Conservation (phyloP, 30 jellyfish, hydroid and myxozoan species). For the Aurelia aurita region DNA sequence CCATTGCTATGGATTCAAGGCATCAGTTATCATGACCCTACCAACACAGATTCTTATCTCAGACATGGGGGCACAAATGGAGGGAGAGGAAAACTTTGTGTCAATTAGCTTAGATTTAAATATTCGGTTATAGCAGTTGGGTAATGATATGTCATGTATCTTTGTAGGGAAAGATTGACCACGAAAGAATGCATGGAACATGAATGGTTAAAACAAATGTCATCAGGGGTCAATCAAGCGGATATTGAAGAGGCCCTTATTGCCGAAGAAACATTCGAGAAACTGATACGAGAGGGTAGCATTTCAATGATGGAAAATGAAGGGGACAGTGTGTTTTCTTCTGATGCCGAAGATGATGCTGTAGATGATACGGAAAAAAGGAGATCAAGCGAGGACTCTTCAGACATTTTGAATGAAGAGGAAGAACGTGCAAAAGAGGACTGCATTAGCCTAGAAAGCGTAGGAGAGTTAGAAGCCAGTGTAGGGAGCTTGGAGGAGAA, state of each 20-base stretch:
- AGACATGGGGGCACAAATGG: too few species aligned
- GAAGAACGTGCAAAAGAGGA: not conserved
- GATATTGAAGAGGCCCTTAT: constrained; percentile 93
- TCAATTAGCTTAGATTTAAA: too few species aligned
- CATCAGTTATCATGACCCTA: too few species aligned
- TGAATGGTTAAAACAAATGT: constrained; percentile 95
- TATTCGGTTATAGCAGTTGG: too few species aligned
- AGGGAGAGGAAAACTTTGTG: too few species aligned
- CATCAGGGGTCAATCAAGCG: constrained; percentile 83
- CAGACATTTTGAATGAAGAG: not conserved
- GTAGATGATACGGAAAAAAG: constrained; percentile 49
- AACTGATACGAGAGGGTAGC: constrained; percentile 45
- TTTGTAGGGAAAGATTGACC: constrained; percentile 87
- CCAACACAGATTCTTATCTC: too few species aligned
- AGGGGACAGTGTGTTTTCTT: constrained; percentile 39
- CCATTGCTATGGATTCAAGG: too few species aligned
- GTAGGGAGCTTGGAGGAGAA: not conserved
- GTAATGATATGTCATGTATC: too few species aligned
- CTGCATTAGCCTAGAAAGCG: not conserved
- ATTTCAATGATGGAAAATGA: constrained; percentile 50
- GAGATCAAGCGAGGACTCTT: not conserved
- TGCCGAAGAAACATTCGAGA: constrained; percentile 66
- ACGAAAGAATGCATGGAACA: constrained; percentile 92
- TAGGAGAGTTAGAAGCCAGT: not conserved
- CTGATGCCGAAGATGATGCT: constrained; percentile 9